Evolutionary conservation across 2,888 invertebrate genomes (phyloP).

Genomic region (Physocephala rufipes): DNA sequence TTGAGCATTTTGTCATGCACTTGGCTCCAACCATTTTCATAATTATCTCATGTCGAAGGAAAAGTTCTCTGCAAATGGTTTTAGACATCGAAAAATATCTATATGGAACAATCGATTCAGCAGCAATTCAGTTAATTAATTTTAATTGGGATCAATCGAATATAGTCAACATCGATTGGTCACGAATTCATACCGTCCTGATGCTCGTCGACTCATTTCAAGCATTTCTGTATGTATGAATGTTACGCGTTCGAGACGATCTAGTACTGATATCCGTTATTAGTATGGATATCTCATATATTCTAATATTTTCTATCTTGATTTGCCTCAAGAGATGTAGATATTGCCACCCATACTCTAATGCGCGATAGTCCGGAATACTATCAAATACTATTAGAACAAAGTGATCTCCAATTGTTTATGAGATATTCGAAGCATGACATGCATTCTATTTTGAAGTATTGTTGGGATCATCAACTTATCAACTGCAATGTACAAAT

Average conservation of each 20-base stretch:
- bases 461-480: conserved; percentile 55
- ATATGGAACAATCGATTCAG: conserved; percentile 48
- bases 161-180: conserved; percentile 32
- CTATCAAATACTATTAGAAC: conserved; percentile 57
- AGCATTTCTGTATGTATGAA: conserved; percentile 49
- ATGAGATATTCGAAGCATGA: conserved; percentile 41
- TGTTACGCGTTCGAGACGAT: background rate
- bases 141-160: conserved; percentile 27
- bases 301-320: background rate
- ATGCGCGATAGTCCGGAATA: conserved; percentile 53
- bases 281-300: background rate
- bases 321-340: conserved; percentile 45
- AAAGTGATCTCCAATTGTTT: conserved; percentile 42
- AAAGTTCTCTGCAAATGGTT: conserved; percentile 45
- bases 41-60: conserved; percentile 52
- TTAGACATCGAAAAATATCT: conserved; percentile 48
- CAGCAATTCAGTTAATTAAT: conserved; percentile 48
- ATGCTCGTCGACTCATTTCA: conserved; percentile 53
- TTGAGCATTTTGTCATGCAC: conserved; percentile 50
- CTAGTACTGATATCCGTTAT: background rate
- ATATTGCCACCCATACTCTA: conserved; percentile 48
- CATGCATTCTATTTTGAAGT: conserved; percentile 53
- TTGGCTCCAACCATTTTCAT: conserved; percentile 48
- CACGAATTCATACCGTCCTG: conserved; percentile 35
- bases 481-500: conserved; percentile 57